phyloP scores from a whole-genome alignment of 2,113 vertebrate genomes.

The Siniperca chuatsi region DNA sequence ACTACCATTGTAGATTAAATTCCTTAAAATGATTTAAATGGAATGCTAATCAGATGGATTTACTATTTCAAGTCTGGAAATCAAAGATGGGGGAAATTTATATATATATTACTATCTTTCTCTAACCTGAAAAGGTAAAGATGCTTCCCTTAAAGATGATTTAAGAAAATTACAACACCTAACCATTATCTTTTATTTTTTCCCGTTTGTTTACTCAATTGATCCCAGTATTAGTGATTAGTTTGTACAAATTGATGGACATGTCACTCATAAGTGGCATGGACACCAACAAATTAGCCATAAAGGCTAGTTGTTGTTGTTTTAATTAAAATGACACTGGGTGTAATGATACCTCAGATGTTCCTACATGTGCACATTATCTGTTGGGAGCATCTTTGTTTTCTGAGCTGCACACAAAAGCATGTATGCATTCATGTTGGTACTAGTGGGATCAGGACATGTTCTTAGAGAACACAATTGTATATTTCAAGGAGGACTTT shows the following conservation, averaged over 20 bases:
- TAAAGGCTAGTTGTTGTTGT: neutral
- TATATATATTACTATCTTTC: neutral
- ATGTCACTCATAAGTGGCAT: neutral
- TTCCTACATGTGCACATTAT: neutral
- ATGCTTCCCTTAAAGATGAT: neutral
- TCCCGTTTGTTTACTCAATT: neutral
- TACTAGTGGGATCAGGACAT: neutral
- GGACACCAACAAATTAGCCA: neutral
- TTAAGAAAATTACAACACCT: neutral
- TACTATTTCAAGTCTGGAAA: neutral
- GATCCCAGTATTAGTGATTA: neutral
- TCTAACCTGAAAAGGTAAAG: neutral
- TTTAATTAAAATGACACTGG: neutral
- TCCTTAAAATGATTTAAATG: conserved; percentile 16
- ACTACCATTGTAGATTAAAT: conserved; percentile 13
- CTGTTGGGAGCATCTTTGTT: neutral
- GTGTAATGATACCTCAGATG: neutral
- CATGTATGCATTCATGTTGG: neutral
- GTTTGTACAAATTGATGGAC: neutral
- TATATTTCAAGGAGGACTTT: neutral
- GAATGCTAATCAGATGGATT: conserved; percentile 28
- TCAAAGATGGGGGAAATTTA: neutral
- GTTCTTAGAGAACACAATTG: too few species aligned
- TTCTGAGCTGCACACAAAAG: neutral
- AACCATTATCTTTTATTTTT: neutral